Percentiles rank a stretch among this genome's conserved stretches.
Evolutionary conservation across 2,888 invertebrate species (phyloP).

Genomic region (Apoda limacodes): DNA sequence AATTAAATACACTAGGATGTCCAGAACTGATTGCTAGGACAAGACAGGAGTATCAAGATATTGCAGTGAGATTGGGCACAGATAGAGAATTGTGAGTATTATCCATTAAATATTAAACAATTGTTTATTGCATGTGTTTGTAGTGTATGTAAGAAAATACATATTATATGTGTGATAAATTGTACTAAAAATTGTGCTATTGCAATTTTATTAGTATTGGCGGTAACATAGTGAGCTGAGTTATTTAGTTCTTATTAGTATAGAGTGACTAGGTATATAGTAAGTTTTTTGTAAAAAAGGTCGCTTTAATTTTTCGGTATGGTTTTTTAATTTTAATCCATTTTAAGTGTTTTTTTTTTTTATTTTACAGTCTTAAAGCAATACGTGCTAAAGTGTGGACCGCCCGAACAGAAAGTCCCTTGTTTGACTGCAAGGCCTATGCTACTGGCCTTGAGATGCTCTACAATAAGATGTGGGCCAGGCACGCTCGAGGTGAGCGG

Average conservation of each 20-base stretch:
- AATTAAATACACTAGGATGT: constrained; percentile 93
- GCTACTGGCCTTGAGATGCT: constrained; percentile 92
- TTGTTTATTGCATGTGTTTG: constrained; percentile 1
- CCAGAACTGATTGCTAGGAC: constrained; percentile 95
- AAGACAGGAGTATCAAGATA: constrained; percentile 94
- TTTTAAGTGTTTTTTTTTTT: no score
- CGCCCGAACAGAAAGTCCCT: constrained; percentile 87
- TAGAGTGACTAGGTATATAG: no score
- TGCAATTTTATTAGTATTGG: no score
- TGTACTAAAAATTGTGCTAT: no score
- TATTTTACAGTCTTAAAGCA: constrained; percentile 80
- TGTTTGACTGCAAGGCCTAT: constrained; percentile 95
- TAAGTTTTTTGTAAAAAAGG: no score
- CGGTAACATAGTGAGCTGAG: no score
- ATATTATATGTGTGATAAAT: no score
- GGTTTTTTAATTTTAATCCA: no score
- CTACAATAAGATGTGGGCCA: constrained; percentile 92
- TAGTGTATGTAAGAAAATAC: not conserved
- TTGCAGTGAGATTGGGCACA: constrained; percentile 94
- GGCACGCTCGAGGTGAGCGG: constrained; percentile 80
- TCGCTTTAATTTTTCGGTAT: no score
- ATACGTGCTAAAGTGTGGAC: constrained; percentile 97
- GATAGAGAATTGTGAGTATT: constrained; percentile 92
- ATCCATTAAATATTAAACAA: constrained; percentile 3
- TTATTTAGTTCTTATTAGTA: no score